phyloP scores from a whole-genome alignment of 2,888 invertebrate species.

The Chrysolina haemoptera region DNA sequence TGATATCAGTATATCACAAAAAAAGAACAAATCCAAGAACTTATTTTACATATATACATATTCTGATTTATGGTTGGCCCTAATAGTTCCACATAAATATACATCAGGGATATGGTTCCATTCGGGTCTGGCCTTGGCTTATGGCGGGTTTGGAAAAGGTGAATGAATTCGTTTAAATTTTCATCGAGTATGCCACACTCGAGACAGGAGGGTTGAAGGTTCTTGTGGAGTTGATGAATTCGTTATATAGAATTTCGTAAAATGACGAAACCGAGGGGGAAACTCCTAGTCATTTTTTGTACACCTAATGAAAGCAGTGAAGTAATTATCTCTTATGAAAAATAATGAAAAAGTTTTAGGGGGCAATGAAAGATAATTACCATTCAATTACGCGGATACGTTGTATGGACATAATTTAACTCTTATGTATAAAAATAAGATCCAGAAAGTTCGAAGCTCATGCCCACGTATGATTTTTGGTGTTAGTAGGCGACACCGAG shows the following conservation, averaged over 20 bases:
- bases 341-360: too few species aligned
- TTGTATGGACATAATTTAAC: too few species aligned
- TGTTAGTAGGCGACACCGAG: too few species aligned
- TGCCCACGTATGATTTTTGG: too few species aligned
- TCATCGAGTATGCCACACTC: neutral
- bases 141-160: conserved; percentile 19
- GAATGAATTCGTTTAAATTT: conserved; percentile 4
- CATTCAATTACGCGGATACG: too few species aligned
- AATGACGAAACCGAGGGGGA: too few species aligned
- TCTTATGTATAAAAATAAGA: too few species aligned
- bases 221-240: neutral
- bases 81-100: conserved; percentile 58
- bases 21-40: conserved; percentile 55
- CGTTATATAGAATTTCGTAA: neutral
- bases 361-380: too few species aligned
- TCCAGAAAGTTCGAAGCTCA: too few species aligned
- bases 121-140: conserved; percentile 4
- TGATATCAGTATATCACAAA: conserved; percentile 36
- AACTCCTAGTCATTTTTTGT: too few species aligned
- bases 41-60: conserved; percentile 62
- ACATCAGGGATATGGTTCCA: conserved; percentile 37
- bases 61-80: conserved; percentile 55
- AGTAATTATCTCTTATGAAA: too few species aligned
- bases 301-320: too few species aligned
- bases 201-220: neutral